These are phyloP conservation scores for Cyprinus carpio DNA, from an alignment of 2,113 vertebrate genomes.

Conservation along the genomic window DNA sequence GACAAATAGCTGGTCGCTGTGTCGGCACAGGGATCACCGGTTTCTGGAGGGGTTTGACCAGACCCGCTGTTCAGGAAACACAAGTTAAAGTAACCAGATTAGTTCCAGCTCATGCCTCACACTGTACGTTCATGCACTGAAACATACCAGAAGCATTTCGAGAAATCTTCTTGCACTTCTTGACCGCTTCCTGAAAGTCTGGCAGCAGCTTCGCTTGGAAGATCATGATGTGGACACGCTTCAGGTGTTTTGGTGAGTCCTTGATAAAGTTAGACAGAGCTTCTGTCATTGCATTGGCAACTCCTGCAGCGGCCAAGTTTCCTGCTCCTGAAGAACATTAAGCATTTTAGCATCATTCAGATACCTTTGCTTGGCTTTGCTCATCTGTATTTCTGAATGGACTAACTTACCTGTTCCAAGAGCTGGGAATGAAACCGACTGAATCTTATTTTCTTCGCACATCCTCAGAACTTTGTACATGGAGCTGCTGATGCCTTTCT, in stretches of 20 bases:
- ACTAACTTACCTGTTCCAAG: slow-evolving; percentile 65
- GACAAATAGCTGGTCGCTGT: background rate
- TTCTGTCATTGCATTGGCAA: slow-evolving; percentile 60
- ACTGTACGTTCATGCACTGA: background rate
- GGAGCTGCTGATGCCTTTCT: slow-evolving; percentile 55
- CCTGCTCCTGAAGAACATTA: slow-evolving; percentile 60
- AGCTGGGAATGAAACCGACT: slow-evolving; percentile 67
- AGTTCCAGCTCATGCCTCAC: background rate
- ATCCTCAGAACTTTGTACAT: slow-evolving; percentile 58
- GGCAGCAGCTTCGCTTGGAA: slow-evolving; percentile 58
- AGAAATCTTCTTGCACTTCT: slow-evolving; percentile 47
- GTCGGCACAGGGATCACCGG: background rate
- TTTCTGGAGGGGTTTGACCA: background rate
- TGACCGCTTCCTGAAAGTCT: slow-evolving; percentile 58
- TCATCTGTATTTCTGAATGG: background rate
- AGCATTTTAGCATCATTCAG: background rate
- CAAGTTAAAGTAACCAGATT: background rate
- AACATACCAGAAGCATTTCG: background rate
- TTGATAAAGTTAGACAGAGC: slow-evolving; percentile 50
- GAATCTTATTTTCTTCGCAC: slow-evolving; percentile 61
- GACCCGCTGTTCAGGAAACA: background rate
- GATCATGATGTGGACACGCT: slow-evolving; percentile 59
- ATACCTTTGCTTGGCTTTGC: background rate
- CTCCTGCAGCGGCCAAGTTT: slow-evolving; percentile 50
- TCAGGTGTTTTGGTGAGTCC: slow-evolving; percentile 48